Conservation (phyloP, 1,140 invertebrate genomes). For the Leptonema lineaticorne region DNA sequence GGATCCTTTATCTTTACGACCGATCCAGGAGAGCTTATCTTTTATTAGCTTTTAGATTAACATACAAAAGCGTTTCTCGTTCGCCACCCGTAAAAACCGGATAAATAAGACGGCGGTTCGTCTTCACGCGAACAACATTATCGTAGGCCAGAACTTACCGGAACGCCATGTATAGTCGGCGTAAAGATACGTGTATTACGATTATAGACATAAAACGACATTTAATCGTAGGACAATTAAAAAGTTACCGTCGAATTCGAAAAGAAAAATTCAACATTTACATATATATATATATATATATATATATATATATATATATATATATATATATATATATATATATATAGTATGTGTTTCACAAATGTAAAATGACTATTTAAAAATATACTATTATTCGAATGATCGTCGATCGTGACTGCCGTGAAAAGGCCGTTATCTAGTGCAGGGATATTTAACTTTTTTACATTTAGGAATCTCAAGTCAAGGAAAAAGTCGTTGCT, state of each 20-base stretch:
- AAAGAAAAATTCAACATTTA: not conserved
- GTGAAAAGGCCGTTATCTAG: too few species aligned
- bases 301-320: not conserved
- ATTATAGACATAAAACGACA: conserved; percentile 2
- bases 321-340: not conserved
- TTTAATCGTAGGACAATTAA: conserved; percentile 7
- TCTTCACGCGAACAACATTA: not conserved
- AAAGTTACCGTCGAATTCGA: not conserved
- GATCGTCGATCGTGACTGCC: too few species aligned
- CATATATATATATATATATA: not conserved
- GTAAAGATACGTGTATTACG: not conserved
- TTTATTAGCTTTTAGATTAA: conserved; percentile 13
- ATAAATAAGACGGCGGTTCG: not conserved
- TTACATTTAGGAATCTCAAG: not conserved
- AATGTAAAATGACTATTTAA: not conserved
- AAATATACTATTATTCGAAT: too few species aligned
- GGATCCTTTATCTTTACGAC: not conserved
- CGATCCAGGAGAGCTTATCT: conserved; percentile 10
- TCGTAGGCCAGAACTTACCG: not conserved
- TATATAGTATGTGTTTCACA: not conserved
- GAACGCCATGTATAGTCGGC: not conserved
- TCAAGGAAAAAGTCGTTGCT: too few species aligned
- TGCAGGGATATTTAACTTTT: too few species aligned
- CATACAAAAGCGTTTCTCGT: conserved; percentile 8
- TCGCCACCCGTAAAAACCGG: conserved; percentile 10